These are phyloP conservation scores for Solea solea DNA, from an alignment of 2,113 vertebrate species.

Conservation along the genomic window DNA sequence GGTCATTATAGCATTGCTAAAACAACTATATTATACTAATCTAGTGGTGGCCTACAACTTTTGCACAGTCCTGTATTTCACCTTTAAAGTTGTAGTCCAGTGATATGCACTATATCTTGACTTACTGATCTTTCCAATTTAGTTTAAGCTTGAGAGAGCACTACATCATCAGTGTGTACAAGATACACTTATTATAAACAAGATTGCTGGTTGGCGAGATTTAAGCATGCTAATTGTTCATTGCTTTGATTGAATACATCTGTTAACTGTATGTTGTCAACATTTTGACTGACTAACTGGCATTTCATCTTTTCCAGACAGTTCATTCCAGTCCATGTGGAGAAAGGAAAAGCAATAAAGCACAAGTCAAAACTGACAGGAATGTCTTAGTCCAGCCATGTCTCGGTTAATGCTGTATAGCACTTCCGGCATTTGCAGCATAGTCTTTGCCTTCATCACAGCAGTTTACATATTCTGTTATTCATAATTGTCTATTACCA, in stretches of 20 bases:
- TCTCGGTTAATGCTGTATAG: constrained; percentile 17
- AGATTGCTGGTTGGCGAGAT: neutral
- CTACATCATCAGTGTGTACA: no score
- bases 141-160: no score
- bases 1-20: no score
- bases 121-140: no score
- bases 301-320: constrained; percentile 6
- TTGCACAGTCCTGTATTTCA: no score
- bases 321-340: constrained; percentile 18
- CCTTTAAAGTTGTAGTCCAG: no score
- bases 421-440: constrained; percentile 19
- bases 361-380: constrained; percentile 39
- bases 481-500: neutral
- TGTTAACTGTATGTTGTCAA: neutral
- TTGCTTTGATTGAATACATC: neutral
- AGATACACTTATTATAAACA: no score
- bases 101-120: no score
- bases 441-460: constrained; percentile 1
- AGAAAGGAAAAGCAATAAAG: constrained; percentile 30
- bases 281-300: neutral
- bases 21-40: no score
- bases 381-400: constrained; percentile 36
- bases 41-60: no score
- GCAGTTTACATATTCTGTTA: constrained; percentile 5
- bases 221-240: neutral